Evolutionary conservation across 2,888 invertebrate genomes (phyloP).

Genomic region (Nemurella pictetii): DNA sequence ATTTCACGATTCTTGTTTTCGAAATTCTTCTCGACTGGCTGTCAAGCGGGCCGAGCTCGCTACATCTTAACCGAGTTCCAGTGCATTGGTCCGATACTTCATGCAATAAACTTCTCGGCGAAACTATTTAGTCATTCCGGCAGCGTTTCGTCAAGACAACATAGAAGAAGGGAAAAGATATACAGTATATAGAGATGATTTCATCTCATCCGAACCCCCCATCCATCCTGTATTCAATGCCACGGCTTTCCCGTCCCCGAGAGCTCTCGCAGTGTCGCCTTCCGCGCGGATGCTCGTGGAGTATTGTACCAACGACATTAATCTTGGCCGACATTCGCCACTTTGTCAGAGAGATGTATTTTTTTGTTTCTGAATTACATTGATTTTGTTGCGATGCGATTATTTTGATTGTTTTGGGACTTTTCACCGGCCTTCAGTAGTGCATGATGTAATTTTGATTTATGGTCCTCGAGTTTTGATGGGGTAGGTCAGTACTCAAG

Average conservation of each 20-base stretch:
- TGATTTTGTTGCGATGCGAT: not conserved
- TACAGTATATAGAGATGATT: not conserved
- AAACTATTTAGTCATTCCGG: conserved; percentile 4
- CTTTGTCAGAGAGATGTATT: not conserved
- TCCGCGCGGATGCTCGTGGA: not conserved
- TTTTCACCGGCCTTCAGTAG: not conserved
- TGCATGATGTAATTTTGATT: not conserved
- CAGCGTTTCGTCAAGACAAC: not conserved
- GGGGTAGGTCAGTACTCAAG: not conserved
- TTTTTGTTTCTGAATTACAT: not conserved
- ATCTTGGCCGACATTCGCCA: not conserved
- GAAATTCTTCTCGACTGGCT: not conserved
- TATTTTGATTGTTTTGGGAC: not conserved
- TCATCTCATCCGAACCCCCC: not conserved
- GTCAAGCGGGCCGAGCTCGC: not conserved
- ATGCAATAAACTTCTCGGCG: not conserved
- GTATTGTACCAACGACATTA: not conserved
- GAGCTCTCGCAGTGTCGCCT: not conserved
- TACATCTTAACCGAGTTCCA: not conserved
- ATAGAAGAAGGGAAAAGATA: not conserved
- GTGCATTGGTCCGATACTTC: conserved; percentile 6
- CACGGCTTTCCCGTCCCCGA: not conserved
- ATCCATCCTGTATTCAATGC: not conserved
- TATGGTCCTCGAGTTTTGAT: not conserved
- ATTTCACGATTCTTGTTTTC: not conserved